Conservation (phyloP, 2,888 invertebrate species). For the Campaea margaritaria region DNA sequence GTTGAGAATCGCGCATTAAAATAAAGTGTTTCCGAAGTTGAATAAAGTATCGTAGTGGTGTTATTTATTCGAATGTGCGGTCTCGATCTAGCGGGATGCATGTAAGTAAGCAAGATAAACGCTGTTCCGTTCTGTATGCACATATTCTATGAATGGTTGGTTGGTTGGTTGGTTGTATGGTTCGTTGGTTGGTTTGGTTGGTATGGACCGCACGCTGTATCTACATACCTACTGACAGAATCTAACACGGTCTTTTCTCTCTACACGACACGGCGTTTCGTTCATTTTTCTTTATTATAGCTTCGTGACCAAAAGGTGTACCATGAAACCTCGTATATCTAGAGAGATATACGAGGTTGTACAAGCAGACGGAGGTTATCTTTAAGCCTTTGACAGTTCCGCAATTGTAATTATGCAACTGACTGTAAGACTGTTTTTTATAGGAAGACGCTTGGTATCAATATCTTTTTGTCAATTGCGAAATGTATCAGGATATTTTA, state of each 20-base stretch:
- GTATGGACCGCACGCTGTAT: slow-evolving; percentile 13
- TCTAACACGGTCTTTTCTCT: slow-evolving; percentile 19
- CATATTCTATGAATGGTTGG: slow-evolving; percentile 33
- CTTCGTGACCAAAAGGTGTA: no score
- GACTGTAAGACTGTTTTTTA: no score
- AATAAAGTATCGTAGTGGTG: slow-evolving; percentile 14
- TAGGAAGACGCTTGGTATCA: no score
- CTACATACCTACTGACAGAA: slow-evolving; percentile 7
- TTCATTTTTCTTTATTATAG: slow-evolving; percentile 5
- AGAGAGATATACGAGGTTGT: no score
- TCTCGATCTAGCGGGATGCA: slow-evolving; percentile 24
- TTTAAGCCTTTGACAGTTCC: no score
- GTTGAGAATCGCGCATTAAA: slow-evolving; percentile 23
- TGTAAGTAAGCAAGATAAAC: slow-evolving; percentile 20
- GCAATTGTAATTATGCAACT: no score
- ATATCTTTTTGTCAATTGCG: no score
- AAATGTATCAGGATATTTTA: no score
- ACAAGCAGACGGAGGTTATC: no score
- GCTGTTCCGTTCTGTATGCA: slow-evolving; percentile 21
- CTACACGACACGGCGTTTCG: slow-evolving; percentile 8
- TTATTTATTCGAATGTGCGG: slow-evolving; percentile 25
- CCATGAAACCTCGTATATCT: no score
- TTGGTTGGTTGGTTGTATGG: no score
- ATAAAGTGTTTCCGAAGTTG: slow-evolving; percentile 27
- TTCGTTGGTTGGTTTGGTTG: no score